Conservation (phyloP, 2,888 invertebrate genomes). For the Macropis europaea region DNA sequence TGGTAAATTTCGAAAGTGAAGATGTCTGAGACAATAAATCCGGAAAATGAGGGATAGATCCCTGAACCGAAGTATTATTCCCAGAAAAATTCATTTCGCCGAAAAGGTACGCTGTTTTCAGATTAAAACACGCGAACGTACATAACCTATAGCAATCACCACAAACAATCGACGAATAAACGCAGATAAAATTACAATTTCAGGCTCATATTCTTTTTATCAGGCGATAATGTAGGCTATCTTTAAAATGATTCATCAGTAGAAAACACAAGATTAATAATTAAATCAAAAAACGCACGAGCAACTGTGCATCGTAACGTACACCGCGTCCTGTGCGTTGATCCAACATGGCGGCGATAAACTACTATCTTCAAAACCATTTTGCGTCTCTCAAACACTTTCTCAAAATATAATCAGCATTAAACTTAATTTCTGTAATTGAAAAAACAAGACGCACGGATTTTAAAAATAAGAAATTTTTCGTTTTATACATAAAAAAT, state of each 20-base stretch:
- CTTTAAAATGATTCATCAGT: conserved; percentile 9
- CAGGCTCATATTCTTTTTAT: conserved; percentile 40
- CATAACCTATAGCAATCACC: conserved; percentile 58
- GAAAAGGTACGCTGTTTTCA: conserved; percentile 6
- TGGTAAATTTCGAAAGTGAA: conserved; percentile 61
- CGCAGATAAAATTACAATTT: conserved; percentile 15
- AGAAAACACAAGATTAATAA: conserved; percentile 35
- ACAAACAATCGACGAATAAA: conserved; percentile 10
- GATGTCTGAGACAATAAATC: conserved; percentile 69
- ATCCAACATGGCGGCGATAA: conserved; percentile 65
- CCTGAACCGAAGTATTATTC: conserved; percentile 66
- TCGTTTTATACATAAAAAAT: neutral
- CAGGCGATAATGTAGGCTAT: neutral
- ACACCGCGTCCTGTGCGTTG: conserved; percentile 65
- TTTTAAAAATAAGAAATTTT: neutral
- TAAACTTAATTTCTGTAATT: neutral
- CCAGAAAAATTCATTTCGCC: conserved; percentile 74
- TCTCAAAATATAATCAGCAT: neutral
- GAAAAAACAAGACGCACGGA: neutral
- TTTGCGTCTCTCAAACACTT: no score
- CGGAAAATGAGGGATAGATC: conserved; percentile 74
- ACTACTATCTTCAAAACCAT: conserved; percentile 15
- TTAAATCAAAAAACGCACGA: conserved; percentile 60
- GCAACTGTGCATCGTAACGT: conserved; percentile 55
- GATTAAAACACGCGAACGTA: conserved; percentile 29